Evolutionary conservation across 2,888 invertebrate genomes (phyloP), one percentile per base, ranked within the genome.

Genomic region (Mellilla xanthometata): DNA sequence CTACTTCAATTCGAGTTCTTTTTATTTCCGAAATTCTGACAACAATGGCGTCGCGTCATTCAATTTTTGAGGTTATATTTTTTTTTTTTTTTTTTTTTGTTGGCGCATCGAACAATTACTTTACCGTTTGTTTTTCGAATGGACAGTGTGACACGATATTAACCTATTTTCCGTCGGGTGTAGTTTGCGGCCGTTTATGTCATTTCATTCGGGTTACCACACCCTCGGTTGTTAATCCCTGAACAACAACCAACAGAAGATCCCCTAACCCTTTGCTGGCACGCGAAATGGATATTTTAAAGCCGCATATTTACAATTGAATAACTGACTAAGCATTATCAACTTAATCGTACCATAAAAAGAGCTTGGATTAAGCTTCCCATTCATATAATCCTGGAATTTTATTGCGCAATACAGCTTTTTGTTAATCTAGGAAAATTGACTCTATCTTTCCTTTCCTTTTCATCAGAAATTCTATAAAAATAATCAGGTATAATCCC

Each of bases 81-180:
- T n/a, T n/a, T n/a, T n/a, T n/a, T n/a, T n/a, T n/a, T n/a, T n/a
- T n/a, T n/a, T n/a, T n/a, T n/a, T n/a, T n/a, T n/a, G n/a, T n/a
- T n/a, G n/a, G n/a, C n/a, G n/a, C n/a, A n/a, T n/a, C n/a, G n/a
- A n/a, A n/a, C n/a, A n/a, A n/a, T n/a, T 67, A 69, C 52, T 64
- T 58, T 52, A 52, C 40, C 52, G 60, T 55, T 56, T 64, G 58
- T 67, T 65, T 62, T 62, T 49, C 65, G 46, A 56, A 58, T 62
- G 54, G 60, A 48, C 52, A 58, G 58, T 60, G 61, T 65, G 68
- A 65, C 69, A 72, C 65, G 61, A 65, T 61, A 61, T 72, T 73
- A 72, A 77, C 81, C 78, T 70, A 76, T 71, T 71, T 75, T 60
- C 54, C 52, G 44, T 22, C 19, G 55, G 62, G 63, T 62, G 65